phyloP scores from a whole-genome alignment of 2,888 invertebrate genomes.

The Dryobota labecula region DNA sequence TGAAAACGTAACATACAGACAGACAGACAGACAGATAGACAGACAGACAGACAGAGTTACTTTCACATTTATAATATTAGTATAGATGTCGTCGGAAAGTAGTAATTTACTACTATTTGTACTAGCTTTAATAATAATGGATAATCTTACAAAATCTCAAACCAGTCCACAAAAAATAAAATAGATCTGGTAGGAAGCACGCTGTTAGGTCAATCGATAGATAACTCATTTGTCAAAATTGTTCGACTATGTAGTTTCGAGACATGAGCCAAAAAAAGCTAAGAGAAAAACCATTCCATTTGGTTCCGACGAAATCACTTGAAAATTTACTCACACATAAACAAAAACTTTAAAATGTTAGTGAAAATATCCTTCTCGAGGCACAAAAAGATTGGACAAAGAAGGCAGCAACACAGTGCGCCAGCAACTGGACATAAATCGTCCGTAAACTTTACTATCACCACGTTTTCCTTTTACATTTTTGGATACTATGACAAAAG shows the following conservation, averaged over 20 bases:
- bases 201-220: conserved; percentile 39
- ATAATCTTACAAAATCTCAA: conserved; percentile 17
- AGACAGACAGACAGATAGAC: no score
- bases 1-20: no score
- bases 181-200: conserved; percentile 15
- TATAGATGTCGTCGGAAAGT: not conserved
- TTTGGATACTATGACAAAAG: conserved; percentile 63
- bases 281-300: conserved; percentile 19
- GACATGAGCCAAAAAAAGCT: conserved; percentile 24
- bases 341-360: conserved; percentile 50
- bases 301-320: conserved; percentile 32
- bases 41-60: no score
- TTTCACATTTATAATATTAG: no score
- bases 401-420: conserved; percentile 53
- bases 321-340: conserved; percentile 34
- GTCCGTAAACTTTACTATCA: conserved; percentile 64
- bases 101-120: no score
- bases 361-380: conserved; percentile 41
- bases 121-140: not conserved
- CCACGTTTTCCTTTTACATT: conserved; percentile 59
- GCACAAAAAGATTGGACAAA: conserved; percentile 57
- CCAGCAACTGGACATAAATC: conserved; percentile 63
- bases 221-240: conserved; percentile 50
- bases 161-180: conserved; percentile 12
- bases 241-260: conserved; percentile 18